phyloP scores from a whole-genome alignment of 2,888 invertebrate genomes.

The Nudaria mundana region DNA sequence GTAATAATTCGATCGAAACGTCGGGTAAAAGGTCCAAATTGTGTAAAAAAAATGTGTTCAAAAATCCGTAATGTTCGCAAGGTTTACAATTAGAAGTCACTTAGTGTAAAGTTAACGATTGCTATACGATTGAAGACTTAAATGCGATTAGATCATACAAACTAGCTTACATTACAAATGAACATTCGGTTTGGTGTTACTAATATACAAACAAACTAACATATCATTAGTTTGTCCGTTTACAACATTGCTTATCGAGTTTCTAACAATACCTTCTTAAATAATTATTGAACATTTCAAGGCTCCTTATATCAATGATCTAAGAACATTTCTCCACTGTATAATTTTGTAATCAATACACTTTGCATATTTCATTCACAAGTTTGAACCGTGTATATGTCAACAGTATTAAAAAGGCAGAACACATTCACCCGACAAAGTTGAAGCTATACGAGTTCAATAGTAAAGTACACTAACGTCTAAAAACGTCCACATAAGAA shows the following conservation, averaged over 20 bases:
- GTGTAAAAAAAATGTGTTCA: too few species aligned
- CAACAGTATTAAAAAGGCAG: conserved; percentile 8
- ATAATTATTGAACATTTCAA: conserved; percentile 34
- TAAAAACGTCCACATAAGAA: too few species aligned
- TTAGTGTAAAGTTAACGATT: too few species aligned
- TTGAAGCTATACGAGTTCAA: too few species aligned
- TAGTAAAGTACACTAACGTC: too few species aligned
- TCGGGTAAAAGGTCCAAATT: too few species aligned
- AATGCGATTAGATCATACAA: conserved; percentile 39
- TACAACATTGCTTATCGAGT: conserved; percentile 30
- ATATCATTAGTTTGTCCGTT: conserved; percentile 9
- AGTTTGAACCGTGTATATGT: conserved; percentile 10
- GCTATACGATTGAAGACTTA: conserved; percentile 10
- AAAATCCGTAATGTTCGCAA: too few species aligned
- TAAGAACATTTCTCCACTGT: conserved; percentile 33
- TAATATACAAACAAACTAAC: conserved; percentile 17
- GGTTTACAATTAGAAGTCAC: too few species aligned
- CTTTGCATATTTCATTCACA: conserved; percentile 17
- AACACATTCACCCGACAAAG: conserved; percentile 7
- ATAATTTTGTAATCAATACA: conserved; percentile 20
- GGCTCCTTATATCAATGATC: conserved; percentile 35
- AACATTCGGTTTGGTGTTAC: conserved; percentile 20
- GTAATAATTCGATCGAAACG: too few species aligned
- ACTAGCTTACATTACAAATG: conserved; percentile 11
- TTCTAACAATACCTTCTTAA: conserved; percentile 24